Evolutionary conservation across 1,140 invertebrate genomes (phyloP).

Genomic region (Aradophagus sp.): DNA sequence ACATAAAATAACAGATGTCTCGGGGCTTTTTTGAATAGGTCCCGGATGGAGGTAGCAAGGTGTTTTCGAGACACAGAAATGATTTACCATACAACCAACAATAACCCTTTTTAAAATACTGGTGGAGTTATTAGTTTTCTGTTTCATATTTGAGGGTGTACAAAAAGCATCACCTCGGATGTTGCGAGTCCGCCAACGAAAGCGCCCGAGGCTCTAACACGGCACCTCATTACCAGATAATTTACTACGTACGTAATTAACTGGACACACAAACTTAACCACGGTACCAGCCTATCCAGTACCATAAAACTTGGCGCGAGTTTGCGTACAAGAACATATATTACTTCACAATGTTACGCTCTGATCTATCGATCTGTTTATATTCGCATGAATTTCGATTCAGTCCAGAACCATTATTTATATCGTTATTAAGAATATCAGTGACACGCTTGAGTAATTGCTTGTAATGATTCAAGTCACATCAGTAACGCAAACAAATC

Average conservation of each 20-base stretch:
- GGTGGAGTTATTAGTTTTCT: conserved; percentile 69
- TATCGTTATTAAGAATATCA: conserved; percentile 39
- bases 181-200: conserved; percentile 41
- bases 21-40: conserved; percentile 51
- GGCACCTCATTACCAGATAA: conserved; percentile 75
- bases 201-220: conserved; percentile 67
- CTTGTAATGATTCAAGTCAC: conserved; percentile 34
- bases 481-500: conserved; percentile 9
- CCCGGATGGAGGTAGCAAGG: conserved; percentile 58
- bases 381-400: conserved; percentile 59
- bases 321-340: conserved; percentile 60
- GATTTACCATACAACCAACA: conserved; percentile 75
- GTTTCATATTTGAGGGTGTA: conserved; percentile 61
- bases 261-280: conserved; percentile 72
- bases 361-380: conserved; percentile 68
- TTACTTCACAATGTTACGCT: conserved; percentile 60
- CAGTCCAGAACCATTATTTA: conserved; percentile 45
- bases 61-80: conserved; percentile 68
- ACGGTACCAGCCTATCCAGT: conserved; percentile 60
- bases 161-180: conserved; percentile 54
- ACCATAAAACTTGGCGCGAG: conserved; percentile 52
- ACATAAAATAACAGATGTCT: conserved; percentile 61
- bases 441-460: conserved; percentile 32
- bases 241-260: conserved; percentile 75
- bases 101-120: conserved; percentile 71